phyloP scores from a whole-genome alignment of 2,888 invertebrate genomes.

The Meiosimyza platycephala region DNA sequence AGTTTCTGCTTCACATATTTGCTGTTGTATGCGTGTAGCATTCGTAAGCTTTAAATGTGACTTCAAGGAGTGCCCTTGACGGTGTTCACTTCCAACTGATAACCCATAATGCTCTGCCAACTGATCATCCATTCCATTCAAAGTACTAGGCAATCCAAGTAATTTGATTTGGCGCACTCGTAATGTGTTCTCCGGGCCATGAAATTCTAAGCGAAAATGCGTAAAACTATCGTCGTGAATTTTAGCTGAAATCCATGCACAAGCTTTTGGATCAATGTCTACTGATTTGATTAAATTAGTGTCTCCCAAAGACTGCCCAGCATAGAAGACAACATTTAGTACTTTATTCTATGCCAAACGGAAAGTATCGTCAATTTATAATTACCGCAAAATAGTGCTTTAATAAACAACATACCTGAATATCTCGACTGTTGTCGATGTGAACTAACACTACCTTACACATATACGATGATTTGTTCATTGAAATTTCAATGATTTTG shows the following conservation, averaged over 20 bases:
- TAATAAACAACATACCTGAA: constrained; percentile 73
- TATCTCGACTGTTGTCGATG: constrained; percentile 93
- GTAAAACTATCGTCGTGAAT: constrained; percentile 73
- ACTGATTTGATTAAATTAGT: constrained; percentile 81
- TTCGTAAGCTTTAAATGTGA: constrained; percentile 60
- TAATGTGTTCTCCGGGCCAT: constrained; percentile 91
- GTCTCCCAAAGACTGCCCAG: constrained; percentile 85
- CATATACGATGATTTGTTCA: constrained; percentile 69
- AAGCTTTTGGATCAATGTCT: constrained; percentile 87
- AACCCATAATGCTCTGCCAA: constrained; percentile 35
- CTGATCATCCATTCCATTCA: constrained; percentile 45
- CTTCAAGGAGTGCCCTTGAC: constrained; percentile 48
- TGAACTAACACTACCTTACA: constrained; percentile 80
- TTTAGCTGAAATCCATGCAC: constrained; percentile 92
- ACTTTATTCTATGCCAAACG: constrained; percentile 81
- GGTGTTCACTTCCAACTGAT: constrained; percentile 36
- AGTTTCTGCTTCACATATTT: constrained; percentile 91
- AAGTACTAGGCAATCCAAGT: constrained; percentile 71
- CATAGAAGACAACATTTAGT: constrained; percentile 84
- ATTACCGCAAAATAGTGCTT: background rate
- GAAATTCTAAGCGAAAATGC: constrained; percentile 83
- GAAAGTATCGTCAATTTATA: background rate
- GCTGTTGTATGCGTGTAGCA: constrained; percentile 76
- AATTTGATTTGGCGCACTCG: constrained; percentile 86
- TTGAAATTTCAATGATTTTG: constrained; percentile 82